These are phyloP conservation scores for Globia sparganii DNA, from an alignment of 2,888 invertebrate genomes.

Conservation along the genomic window DNA sequence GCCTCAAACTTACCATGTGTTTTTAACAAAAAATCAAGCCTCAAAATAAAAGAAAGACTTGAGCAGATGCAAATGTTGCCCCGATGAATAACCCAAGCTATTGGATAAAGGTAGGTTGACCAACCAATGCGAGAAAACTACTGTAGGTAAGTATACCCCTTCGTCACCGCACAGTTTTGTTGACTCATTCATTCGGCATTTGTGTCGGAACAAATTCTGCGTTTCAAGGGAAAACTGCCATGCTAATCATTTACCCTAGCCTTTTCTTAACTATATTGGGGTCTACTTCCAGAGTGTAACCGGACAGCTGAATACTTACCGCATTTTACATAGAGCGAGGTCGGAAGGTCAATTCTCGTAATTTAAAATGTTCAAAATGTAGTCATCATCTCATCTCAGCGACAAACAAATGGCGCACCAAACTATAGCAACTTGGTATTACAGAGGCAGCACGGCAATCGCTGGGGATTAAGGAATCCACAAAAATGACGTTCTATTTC, in stretches of 20 bases:
- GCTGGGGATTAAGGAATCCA: neutral
- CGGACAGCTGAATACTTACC: neutral
- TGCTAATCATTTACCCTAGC: neutral
- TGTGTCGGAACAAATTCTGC: neutral
- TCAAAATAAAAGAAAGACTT: constrained; percentile 24
- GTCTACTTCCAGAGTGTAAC: neutral
- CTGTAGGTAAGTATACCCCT: constrained; percentile 21
- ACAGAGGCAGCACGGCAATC: neutral
- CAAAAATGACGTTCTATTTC: neutral
- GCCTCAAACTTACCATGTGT: neutral
- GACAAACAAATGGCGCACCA: no score
- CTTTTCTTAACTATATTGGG: neutral
- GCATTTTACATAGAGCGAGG: neutral
- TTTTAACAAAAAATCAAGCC: neutral
- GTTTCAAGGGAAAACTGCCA: constrained; percentile 3
- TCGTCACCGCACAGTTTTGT: constrained; percentile 6
- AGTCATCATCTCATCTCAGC: no score
- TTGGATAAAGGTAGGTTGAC: constrained; percentile 27
- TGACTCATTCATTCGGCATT: constrained; percentile 17
- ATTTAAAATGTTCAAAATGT: no score
- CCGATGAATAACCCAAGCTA: constrained; percentile 27
- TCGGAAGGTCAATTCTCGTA: no score
- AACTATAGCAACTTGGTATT: neutral
- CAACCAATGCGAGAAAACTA: constrained; percentile 35
- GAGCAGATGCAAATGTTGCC: constrained; percentile 35